A percentile compares a stretch with the other conserved stretches of the same genome.
Conservation (phyloP, 1,140 invertebrate genomes). For the Aphis gossypii region DNA sequence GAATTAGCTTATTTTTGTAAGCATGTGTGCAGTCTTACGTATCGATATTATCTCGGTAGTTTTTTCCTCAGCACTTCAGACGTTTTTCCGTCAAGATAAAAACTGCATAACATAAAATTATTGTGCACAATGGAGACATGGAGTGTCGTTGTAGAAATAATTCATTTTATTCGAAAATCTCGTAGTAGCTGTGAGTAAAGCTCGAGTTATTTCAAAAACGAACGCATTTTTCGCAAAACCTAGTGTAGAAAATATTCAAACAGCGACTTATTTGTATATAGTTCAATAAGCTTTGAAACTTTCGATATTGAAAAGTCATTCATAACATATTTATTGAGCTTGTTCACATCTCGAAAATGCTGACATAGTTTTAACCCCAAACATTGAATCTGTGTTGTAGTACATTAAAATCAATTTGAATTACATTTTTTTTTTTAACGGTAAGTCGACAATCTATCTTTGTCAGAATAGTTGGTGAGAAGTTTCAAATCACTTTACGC, state of each 20-base stretch:
- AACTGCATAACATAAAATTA: neutral
- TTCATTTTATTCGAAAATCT: neutral
- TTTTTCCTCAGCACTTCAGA: neutral
- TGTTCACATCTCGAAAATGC: neutral
- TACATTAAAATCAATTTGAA: too few species aligned
- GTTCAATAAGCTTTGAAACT: neutral
- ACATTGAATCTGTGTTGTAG: too few species aligned
- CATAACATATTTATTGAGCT: neutral
- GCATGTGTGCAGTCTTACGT: too few species aligned
- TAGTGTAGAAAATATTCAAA: neutral
- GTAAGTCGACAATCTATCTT: too few species aligned
- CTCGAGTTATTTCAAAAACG: neutral
- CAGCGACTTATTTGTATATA: neutral
- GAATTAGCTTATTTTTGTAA: neutral
- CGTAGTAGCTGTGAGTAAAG: neutral
- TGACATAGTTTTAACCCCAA: neutral
- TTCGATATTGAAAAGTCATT: neutral
- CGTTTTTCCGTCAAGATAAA: neutral
- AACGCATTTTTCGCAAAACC: neutral
- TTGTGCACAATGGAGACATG: neutral
- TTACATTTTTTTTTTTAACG: too few species aligned
- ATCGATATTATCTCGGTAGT: neutral
- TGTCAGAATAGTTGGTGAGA: too few species aligned
- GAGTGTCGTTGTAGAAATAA: neutral
- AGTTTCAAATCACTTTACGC: too few species aligned